These are phyloP conservation scores for Danio jaintianensis DNA, from an alignment of 2,797 vertebrate genomes.

Conservation along the genomic window DNA sequence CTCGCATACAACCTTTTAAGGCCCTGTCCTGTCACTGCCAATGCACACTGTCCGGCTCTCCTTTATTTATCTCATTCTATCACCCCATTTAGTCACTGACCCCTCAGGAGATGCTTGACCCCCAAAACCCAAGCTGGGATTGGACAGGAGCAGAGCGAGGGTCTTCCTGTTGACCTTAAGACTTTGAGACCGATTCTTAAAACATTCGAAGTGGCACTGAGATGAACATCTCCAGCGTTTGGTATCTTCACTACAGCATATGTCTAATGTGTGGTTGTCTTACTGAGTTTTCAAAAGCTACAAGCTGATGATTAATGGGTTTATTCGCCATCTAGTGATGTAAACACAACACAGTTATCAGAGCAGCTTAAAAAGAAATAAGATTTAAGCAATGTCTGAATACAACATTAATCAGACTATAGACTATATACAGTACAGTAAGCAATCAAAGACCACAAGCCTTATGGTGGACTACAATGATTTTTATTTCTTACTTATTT, in stretches of 20 bases:
- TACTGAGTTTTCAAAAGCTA: slow-evolving; percentile 2
- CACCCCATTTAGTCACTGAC: slow-evolving; percentile 58
- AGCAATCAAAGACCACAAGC: background rate
- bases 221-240: slow-evolving; percentile 16
- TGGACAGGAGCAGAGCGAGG: slow-evolving; percentile 6
- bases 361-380: slow-evolving; percentile 21
- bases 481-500: too few relatives aligned
- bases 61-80: slow-evolving; percentile 61
- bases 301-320: slow-evolving; percentile 31
- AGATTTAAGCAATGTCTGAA: slow-evolving; percentile 14
- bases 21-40: slow-evolving; percentile 51
- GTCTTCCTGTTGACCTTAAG: slow-evolving; percentile 23
- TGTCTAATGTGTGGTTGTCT: background rate
- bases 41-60: slow-evolving; percentile 33
- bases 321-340: slow-evolving; percentile 31
- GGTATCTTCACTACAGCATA: background rate
- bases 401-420: slow-evolving; percentile 11
- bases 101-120: slow-evolving; percentile 53
- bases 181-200: slow-evolving; percentile 21
- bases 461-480: background rate
- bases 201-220: background rate
- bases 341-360: slow-evolving; percentile 7
- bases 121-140: slow-evolving; percentile 23
- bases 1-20: slow-evolving; percentile 57
- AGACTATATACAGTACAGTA: background rate